Conservation (phyloP, 2,888 invertebrate genomes). For the Epinotia bilunana region DNA sequence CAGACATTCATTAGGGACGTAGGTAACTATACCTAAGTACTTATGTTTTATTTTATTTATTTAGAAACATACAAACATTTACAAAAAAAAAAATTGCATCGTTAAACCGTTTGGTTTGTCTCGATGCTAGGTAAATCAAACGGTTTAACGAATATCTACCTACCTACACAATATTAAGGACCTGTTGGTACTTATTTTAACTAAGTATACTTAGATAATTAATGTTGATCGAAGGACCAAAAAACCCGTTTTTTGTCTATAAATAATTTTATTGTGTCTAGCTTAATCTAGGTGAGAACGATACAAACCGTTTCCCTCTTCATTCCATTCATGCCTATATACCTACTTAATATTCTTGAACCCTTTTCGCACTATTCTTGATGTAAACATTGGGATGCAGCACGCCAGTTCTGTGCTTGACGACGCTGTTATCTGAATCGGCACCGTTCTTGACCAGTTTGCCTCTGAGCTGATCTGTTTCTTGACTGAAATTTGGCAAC, state of each 20-base stretch:
- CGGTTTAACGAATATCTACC: too few relatives aligned
- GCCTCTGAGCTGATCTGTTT: slow-evolving; percentile 59
- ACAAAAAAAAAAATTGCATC: too few relatives aligned
- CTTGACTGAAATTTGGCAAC: slow-evolving; percentile 60
- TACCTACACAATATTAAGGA: too few relatives aligned
- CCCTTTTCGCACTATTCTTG: slow-evolving; percentile 66
- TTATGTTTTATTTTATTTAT: too few relatives aligned
- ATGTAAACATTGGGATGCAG: slow-evolving; percentile 74
- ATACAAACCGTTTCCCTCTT: neutral
- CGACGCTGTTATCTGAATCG: slow-evolving; percentile 57
- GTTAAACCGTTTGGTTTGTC: too few relatives aligned
- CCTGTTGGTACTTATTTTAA: too few relatives aligned
- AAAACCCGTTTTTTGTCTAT: neutral
- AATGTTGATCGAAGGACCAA: too few relatives aligned
- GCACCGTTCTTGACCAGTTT: slow-evolving; percentile 65
- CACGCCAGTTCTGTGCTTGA: slow-evolving; percentile 67
- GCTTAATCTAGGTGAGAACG: neutral
- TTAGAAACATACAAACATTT: too few relatives aligned
- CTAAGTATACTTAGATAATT: too few relatives aligned
- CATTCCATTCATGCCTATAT: neutral
- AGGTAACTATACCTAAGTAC: too few relatives aligned
- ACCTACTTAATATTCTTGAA: slow-evolving; percentile 42
- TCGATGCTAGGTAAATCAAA: too few relatives aligned
- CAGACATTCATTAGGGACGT: neutral
- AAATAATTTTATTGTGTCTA: neutral